phyloP scores from a whole-genome alignment of 1,140 invertebrate genomes.

The Fopius arisanus region DNA sequence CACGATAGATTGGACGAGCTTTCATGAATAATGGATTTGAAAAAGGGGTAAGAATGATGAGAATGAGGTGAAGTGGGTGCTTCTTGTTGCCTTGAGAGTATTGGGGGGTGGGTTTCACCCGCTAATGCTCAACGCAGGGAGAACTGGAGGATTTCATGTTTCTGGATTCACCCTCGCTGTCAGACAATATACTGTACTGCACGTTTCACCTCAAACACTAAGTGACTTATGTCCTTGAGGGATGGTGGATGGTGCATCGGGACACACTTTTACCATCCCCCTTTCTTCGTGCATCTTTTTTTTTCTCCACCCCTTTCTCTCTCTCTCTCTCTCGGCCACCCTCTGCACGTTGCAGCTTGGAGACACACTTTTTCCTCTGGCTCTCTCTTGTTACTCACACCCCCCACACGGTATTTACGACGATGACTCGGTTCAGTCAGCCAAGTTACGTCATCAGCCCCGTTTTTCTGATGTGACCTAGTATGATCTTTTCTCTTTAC shows the following conservation, averaged over 20 bases:
- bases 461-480: slow-evolving; percentile 16
- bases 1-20: background rate
- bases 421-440: slow-evolving; percentile 25
- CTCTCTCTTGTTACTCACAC: background rate
- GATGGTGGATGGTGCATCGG: background rate
- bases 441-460: slow-evolving; percentile 25
- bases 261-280: background rate
- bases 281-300: background rate
- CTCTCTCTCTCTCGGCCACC: no score
- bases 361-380: slow-evolving; percentile 53
- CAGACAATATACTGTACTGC: background rate
- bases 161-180: background rate
- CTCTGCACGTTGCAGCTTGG: slow-evolving; percentile 33
- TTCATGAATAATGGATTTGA: background rate
- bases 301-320: background rate
- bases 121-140: background rate
- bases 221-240: background rate
- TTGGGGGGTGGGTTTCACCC: background rate
- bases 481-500: slow-evolving; percentile 22
- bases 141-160: background rate
- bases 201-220: background rate
- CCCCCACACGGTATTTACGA: background rate
- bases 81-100: background rate
- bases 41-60: background rate
- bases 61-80: background rate